phyloP scores from a whole-genome alignment of 2,113 vertebrate species.

The Trichechus manatus region DNA sequence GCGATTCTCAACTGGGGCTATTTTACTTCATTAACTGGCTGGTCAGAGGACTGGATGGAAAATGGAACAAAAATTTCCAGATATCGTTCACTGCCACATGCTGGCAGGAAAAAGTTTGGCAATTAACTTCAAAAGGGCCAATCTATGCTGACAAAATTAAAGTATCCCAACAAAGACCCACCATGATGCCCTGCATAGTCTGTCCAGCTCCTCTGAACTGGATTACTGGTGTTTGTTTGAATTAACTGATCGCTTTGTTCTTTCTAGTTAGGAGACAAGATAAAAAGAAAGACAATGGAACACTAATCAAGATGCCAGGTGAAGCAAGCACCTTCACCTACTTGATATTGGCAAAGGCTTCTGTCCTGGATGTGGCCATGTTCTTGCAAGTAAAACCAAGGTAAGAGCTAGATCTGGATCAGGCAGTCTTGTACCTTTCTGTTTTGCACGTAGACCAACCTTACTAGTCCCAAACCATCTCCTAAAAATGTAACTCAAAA shows the following conservation, averaged over 20 bases:
- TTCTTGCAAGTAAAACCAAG: neutral
- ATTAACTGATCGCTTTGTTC: neutral
- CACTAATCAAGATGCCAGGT: neutral
- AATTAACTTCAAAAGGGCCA: neutral
- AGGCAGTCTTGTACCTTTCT: neutral
- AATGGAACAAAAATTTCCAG: neutral
- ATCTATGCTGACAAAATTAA: neutral
- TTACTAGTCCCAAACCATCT: neutral
- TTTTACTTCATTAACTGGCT: neutral
- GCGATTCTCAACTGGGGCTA: neutral
- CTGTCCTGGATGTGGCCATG: neutral
- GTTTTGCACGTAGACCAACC: neutral
- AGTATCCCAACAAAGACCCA: neutral
- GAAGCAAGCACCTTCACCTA: neutral
- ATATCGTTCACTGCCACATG: slow-evolving; percentile 23
- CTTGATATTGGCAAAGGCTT: neutral
- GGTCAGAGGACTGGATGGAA: neutral
- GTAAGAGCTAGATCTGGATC: neutral
- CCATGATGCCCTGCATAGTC: no score
- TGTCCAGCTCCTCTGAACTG: neutral
- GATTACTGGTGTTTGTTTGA: neutral
- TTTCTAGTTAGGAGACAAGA: neutral
- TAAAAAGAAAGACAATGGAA: neutral
- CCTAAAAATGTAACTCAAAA: neutral
- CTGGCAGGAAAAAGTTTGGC: neutral